A percentile compares a stretch with the other conserved stretches of the same genome.
Evolutionary conservation across 2,888 invertebrate species (phyloP).

Genomic region (Caradrina kadenii): DNA sequence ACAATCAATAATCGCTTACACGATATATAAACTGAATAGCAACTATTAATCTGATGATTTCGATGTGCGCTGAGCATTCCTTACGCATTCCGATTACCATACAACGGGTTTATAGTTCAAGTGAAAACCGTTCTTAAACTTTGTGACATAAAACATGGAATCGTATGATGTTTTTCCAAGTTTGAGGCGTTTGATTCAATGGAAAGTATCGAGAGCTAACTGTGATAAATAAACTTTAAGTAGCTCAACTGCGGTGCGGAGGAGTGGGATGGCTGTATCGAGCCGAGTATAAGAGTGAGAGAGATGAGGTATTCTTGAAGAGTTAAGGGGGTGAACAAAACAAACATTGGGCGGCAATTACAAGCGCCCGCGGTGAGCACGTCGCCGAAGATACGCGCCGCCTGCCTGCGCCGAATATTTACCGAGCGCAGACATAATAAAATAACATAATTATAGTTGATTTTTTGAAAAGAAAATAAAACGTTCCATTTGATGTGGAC

Average conservation of each 20-base stretch:
- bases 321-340: constrained; percentile 81
- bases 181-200: constrained; percentile 62
- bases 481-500: neutral
- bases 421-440: constrained; percentile 29
- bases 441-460: neutral
- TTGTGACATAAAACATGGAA: constrained; percentile 34
- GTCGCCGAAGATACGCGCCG: constrained; percentile 72
- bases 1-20: constrained; percentile 85
- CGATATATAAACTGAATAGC: constrained; percentile 76
- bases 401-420: constrained; percentile 69
- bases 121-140: constrained; percentile 44
- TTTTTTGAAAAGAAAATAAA: neutral
- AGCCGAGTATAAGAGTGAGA: constrained; percentile 40
- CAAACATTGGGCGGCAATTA: constrained; percentile 85
- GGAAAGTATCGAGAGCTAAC: constrained; percentile 73
- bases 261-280: constrained; percentile 50
- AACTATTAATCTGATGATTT: constrained; percentile 78
- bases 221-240: constrained; percentile 82
- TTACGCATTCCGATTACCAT: constrained; percentile 35
- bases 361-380: constrained; percentile 80
- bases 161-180: constrained; percentile 24
- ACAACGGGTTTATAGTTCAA: constrained; percentile 26
- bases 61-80: constrained; percentile 60
- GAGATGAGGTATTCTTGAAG: constrained; percentile 66
- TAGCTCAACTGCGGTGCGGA: constrained; percentile 72